Evolutionary conservation across 2,888 invertebrate species (phyloP), one percentile per base, ranked within the genome.

Genomic region (Ceriagrion tenellum): DNA sequence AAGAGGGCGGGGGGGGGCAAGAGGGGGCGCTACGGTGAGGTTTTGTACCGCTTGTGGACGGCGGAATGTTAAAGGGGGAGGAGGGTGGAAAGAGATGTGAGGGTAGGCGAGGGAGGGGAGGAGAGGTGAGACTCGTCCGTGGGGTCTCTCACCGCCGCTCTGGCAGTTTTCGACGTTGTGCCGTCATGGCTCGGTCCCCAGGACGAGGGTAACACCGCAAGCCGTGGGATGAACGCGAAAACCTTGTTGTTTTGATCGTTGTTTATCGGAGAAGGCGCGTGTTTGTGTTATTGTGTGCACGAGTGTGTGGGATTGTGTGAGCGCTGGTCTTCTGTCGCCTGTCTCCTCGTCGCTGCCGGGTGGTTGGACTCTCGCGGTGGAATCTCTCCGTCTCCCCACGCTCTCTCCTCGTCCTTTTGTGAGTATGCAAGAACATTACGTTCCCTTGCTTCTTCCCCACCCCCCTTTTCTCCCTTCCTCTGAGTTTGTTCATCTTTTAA

Each of bases 161-260:
- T 93, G 93, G 93, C 93, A 93, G 93, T 93, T 93, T 93, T 93
- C 93, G 93, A 69, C 93, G 93, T 47, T 69, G 69, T 69, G 63
- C 93, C 93, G 93, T 93, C 93, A 93, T 93, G 93, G 93, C 93
- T 63, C 35, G 93, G 93, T 69, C 69, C 69, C 35, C 63, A 35
- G 69, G 91, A 91, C 91, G 63, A 35, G 93, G 93, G 69, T 93
- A 55, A 93, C 40, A 26, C 93, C 26, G 40, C 47, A 47, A 47
- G 47, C 35, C 35, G 91, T 69, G 47, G 93, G 69, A 93, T 55
- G 69, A 93, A 47, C 40, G 47, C 69, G 69, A 55, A 40, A 26
- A 93, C 23, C 81, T 59, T 35, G 81, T 81, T 81, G 81, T 81
- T 35, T 16, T 35, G 81, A 81, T 69, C 35, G 81, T 35, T 81